Evolutionary conservation across 1,140 invertebrate species (phyloP), one percentile per base, ranked within the genome.

Genomic region (Neuroterus valhalla): DNA sequence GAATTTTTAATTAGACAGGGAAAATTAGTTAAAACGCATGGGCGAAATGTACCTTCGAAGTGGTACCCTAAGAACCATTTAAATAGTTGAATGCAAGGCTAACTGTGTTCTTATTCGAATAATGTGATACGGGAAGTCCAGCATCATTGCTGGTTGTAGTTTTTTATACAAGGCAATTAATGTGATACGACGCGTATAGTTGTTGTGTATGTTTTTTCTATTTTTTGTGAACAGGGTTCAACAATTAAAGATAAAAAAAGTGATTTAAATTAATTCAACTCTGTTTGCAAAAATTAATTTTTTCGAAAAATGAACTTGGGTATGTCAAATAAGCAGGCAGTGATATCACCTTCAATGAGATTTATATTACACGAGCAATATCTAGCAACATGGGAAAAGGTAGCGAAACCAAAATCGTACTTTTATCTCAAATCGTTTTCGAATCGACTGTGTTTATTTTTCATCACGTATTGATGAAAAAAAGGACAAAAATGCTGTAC

Each of bases 111-210:
- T 23, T 2, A 55, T 38, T 31, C 31, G 15, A 62, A 15, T 62
- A 62, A 10, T 62, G 55, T 62, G 55, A 14, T 55, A 55, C 52
- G 52, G 52, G 52, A 14, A 15, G 19, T 55, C 26, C 52, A 31
- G 52, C 55, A 62, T 62, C 31, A 1, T 38, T n/a, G n/a, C n/a
- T n/a, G n/a, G n/a, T 81, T 70, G 68, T 78, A 69, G 19, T 74
- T 76, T 69, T 52, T 38, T 38, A 43, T n/a, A n/a, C 62, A 70
- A 70, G 19, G 1, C 11, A 50, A 31, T 31, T n/a, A 62, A 26
- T 62, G 55, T 62, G 55, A 62, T 62, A 62, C 14, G 31, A 38
- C 14, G 31, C 12, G 12, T 62, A 5, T 14, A 23, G 23, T 62
- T 62, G 23, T 62, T 62, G 21, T 62, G 12, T 62, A 26, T 14